phyloP scores from a whole-genome alignment of 2,797 vertebrate species.

The Protonibea diacanthus region DNA sequence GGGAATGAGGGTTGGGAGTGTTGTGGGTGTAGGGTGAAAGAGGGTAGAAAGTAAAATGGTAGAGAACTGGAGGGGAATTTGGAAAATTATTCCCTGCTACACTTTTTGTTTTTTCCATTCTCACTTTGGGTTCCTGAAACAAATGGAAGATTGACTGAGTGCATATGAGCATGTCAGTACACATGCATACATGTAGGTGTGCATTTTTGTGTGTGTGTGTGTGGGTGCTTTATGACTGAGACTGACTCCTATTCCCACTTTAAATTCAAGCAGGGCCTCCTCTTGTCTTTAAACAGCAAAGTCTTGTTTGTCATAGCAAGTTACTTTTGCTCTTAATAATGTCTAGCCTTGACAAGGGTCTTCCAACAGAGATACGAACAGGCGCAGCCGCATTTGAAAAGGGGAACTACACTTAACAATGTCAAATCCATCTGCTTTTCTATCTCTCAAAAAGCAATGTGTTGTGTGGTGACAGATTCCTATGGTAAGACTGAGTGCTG shows the following conservation, averaged over 20 bases:
- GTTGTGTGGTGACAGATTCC: constrained; percentile 69
- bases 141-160: constrained; percentile 42
- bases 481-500: constrained; percentile 66
- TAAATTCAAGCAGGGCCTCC: constrained; percentile 65
- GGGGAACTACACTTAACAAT: constrained; percentile 62
- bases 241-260: constrained; percentile 41
- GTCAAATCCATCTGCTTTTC: constrained; percentile 70
- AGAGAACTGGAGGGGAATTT: constrained; percentile 25
- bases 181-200: constrained; percentile 26
- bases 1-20: constrained; percentile 50
- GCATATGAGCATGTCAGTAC: constrained; percentile 36
- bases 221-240: constrained; percentile 45
- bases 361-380: constrained; percentile 65
- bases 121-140: constrained; percentile 46
- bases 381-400: constrained; percentile 45
- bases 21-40: constrained; percentile 50
- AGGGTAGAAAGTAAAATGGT: constrained; percentile 50
- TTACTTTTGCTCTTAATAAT: constrained; percentile 67
- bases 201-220: constrained; percentile 19
- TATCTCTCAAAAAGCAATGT: constrained; percentile 73
- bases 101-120: constrained; percentile 50
- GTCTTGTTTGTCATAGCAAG: constrained; percentile 52
- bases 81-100: constrained; percentile 39
- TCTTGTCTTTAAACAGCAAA: constrained; percentile 57
- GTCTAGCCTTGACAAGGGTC: constrained; percentile 63